These are phyloP conservation scores for Taenaris catops DNA, from an alignment of 2,888 invertebrate genomes.

Conservation along the genomic window DNA sequence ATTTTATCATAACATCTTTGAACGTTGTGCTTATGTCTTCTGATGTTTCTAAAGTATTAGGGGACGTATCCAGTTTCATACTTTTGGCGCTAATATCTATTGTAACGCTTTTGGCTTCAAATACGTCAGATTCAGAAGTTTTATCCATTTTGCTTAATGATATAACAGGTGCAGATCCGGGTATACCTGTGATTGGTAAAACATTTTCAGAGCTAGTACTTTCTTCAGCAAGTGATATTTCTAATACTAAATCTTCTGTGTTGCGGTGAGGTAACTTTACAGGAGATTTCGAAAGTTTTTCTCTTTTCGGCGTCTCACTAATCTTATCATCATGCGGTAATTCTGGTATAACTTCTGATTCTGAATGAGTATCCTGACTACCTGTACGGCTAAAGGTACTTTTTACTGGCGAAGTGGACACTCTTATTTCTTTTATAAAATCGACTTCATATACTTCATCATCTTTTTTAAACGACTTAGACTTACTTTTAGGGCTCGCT, in stretches of 20 bases:
- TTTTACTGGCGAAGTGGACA: conserved; percentile 71
- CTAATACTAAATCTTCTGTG: conserved; percentile 69
- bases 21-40: conserved; percentile 63
- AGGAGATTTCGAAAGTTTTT: conserved; percentile 55
- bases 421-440: conserved; percentile 76
- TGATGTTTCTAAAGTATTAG: conserved; percentile 55
- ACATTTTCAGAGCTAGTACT: conserved; percentile 6
- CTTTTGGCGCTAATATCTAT: conserved; percentile 41
- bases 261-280: conserved; percentile 65
- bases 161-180: conserved; percentile 28
- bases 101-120: conserved; percentile 44
- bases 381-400: conserved; percentile 74
- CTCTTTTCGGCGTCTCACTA: conserved; percentile 58
- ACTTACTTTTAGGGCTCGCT: conserved; percentile 64
- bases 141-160: conserved; percentile 39
- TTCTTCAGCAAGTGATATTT: conserved; percentile 58
- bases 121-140: conserved; percentile 41
- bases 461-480: conserved; percentile 71
- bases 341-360: conserved; percentile 75
- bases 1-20: conserved; percentile 73
- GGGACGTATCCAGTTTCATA: conserved; percentile 60
- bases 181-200: conserved; percentile 4
- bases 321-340: conserved; percentile 65
- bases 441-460: conserved; percentile 72
- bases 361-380: conserved; percentile 78